These are phyloP conservation scores for Micrasema minimum DNA, from an alignment of 1,140 invertebrate genomes.

Conservation along the genomic window DNA sequence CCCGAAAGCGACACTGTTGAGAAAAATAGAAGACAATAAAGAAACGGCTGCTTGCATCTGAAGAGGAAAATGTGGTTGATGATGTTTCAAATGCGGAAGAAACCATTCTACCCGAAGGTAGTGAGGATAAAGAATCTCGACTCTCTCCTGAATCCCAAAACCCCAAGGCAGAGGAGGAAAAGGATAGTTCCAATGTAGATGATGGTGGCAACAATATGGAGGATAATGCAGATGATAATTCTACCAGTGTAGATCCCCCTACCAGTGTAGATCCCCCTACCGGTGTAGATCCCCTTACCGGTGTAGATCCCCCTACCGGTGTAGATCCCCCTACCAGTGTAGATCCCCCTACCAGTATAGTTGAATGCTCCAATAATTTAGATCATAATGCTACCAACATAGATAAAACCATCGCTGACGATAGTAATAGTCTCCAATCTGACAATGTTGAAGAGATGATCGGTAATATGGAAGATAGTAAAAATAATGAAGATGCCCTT, in stretches of 20 bases:
- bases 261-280: too few species aligned
- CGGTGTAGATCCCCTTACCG: too few species aligned
- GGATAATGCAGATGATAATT: too few species aligned
- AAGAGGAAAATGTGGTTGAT: not conserved
- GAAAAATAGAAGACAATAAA: not conserved
- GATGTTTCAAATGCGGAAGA: not conserved
- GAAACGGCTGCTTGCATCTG: not conserved
- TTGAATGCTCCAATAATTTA: too few species aligned
- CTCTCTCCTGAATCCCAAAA: not conserved
- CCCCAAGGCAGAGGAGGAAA: not conserved
- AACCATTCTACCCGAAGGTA: not conserved
- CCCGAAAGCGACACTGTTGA: not conserved
- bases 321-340: too few species aligned
- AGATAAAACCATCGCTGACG: too few species aligned
- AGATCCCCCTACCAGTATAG: too few species aligned
- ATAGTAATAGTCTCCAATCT: too few species aligned
- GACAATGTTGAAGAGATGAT: not conserved
- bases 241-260: too few species aligned
- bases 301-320: too few species aligned
- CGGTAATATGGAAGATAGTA: conserved; percentile 15
- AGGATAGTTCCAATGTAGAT: not conserved
- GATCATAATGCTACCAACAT: too few species aligned
- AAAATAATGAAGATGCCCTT: conserved; percentile 1
- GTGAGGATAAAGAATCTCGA: not conserved
- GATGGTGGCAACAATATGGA: too few species aligned